Evolutionary conservation across 2,888 invertebrate species (phyloP).

Genomic region (Himalopsyche kuldschensis): DNA sequence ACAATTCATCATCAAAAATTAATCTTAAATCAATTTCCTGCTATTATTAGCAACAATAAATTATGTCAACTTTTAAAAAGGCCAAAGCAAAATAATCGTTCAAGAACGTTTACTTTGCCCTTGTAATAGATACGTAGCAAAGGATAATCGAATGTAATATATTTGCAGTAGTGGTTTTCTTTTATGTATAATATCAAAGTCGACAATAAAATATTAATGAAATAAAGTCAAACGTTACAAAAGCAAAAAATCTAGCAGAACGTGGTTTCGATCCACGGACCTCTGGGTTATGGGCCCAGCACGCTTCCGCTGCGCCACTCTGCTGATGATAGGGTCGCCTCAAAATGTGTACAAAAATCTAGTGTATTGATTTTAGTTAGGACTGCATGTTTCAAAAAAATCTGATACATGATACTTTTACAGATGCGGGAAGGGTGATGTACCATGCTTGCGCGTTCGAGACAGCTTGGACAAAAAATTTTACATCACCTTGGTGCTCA

Average conservation of each 20-base stretch:
- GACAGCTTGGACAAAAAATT: slow-evolving; percentile 70
- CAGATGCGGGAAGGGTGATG: slow-evolving; percentile 66
- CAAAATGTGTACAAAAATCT: neutral
- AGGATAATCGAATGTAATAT: too few species aligned
- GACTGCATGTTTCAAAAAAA: neutral
- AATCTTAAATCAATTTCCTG: too few species aligned
- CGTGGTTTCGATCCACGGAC: slow-evolving; percentile 91
- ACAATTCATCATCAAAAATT: too few species aligned
- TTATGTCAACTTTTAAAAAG: too few species aligned
- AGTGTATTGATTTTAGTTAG: neutral
- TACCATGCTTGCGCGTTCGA: slow-evolving; percentile 79
- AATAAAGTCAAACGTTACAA: slow-evolving; percentile 13
- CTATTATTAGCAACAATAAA: too few species aligned
- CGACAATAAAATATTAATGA: too few species aligned
- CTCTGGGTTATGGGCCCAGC: slow-evolving; percentile 89
- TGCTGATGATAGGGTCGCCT: slow-evolving; percentile 53
- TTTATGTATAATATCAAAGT: too few species aligned
- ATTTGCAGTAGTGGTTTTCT: too few species aligned
- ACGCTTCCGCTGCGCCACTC: slow-evolving; percentile 84
- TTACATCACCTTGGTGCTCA: slow-evolving; percentile 77
- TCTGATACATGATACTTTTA: slow-evolving; percentile 20
- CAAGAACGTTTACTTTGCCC: too few species aligned
- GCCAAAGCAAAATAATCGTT: too few species aligned
- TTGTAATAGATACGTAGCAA: too few species aligned
- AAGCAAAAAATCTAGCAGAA: slow-evolving; percentile 62